Base-by-base conservation (phyloP, 92 coral and sea anemone genomes). In the Bergia sp. region DNA sequence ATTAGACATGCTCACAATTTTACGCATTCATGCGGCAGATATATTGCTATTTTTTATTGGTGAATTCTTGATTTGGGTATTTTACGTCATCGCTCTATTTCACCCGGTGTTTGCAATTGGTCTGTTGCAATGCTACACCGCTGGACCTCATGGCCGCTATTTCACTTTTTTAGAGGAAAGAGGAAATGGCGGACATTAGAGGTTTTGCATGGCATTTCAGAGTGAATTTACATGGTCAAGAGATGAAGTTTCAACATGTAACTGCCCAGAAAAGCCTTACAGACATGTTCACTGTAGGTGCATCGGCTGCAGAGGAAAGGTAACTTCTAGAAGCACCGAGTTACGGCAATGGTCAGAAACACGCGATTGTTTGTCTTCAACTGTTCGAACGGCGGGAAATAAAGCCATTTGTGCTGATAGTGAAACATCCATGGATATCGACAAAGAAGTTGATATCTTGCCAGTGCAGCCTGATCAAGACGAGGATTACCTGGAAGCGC, bases 211-310 rank as follows among this genome's bases (percentile, higher is more conserved):
- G 29, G 29, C 29, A 29, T 29, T 29, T 29, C 29, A 29, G 29
- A 29, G 29, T 29, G 29, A 29, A 29, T 29, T 66, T 64, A 73
- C 81, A 53, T 88, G 93, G 93, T 39, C 65, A 18, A 91, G 93
- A 85, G 91, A 91, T 55, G 93, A 91, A 73, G 82, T 91, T 16
- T 88, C 91, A 53, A 72, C 93, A 20, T 88, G 93, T 84, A 83
- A 55, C 67, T 91, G 93, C 86, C 42, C 53, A 0, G 93, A 91
- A 58, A 86, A 86, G 77, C 41, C 88, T 9, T 91, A 73, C 77
- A 82, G 88, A 82, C 93, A 87, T 82, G 90, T 91, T 36, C 93
- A 91, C 87, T 91, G 93, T 53, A 73, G 45, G 78, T 91, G 93
- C 90, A 79, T 43, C 73, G 74, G 85, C 82, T 90, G 93, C 38